Evolutionary conservation across 2,797 vertebrate species (phyloP).

Genomic region (Pteropus rufus): DNA sequence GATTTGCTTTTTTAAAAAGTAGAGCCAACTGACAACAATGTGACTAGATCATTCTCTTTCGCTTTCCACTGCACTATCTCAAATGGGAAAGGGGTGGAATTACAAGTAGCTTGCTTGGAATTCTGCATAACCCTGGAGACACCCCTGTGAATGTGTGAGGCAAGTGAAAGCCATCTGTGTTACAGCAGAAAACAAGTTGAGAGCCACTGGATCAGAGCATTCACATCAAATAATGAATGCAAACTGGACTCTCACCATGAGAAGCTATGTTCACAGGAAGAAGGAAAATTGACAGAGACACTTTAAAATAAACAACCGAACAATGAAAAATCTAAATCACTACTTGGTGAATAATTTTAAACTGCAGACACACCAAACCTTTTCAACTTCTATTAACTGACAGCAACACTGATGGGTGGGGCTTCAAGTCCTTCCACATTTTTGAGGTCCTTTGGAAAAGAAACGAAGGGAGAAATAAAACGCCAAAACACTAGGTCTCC

Average conservation of each 20-base stretch:
- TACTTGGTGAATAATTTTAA: conserved; percentile 29
- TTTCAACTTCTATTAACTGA: conserved; percentile 44
- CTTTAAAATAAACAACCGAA: background rate
- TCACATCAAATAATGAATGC: conserved; percentile 45
- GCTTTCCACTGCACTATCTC: background rate
- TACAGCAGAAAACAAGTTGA: conserved; percentile 50
- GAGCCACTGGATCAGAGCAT: conserved; percentile 40
- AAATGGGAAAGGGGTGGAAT: conserved; percentile 1
- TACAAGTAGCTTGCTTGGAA: conserved; percentile 39
- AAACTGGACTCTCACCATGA: conserved; percentile 7
- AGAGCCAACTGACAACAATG: background rate
- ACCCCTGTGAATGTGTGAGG: background rate
- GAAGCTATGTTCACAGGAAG: conserved; percentile 11
- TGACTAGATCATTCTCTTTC: background rate
- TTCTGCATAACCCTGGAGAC: conserved; percentile 9
- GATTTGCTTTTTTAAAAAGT: background rate
- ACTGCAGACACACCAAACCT: background rate
- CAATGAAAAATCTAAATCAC: background rate
- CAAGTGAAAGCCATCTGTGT: conserved; percentile 57
- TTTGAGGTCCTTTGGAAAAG: conserved; percentile 46
- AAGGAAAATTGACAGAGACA: background rate
- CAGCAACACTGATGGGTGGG: background rate
- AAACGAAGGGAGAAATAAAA: conserved; percentile 46
- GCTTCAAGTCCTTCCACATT: background rate
- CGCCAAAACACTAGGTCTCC: background rate